Evolutionary conservation across 2,888 invertebrate genomes (phyloP).

Genomic region (Sphaerophoria rueppellii): DNA sequence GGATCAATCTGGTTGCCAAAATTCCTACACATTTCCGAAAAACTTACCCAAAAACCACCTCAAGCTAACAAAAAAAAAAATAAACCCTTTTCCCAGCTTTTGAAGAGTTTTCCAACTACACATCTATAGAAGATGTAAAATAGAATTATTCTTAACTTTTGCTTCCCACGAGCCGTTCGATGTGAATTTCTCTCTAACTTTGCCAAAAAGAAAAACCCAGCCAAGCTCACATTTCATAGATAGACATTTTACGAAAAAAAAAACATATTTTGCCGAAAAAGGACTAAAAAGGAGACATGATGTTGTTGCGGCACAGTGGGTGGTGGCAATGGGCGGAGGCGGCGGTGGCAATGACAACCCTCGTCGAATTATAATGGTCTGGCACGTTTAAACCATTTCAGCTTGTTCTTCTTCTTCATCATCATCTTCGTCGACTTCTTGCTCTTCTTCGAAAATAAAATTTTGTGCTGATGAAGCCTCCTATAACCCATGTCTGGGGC

Average conservation of each 20-base stretch:
- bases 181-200: conserved; percentile 29
- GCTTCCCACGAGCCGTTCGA: conserved; percentile 69
- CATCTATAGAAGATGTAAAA: conserved; percentile 12
- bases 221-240: conserved; percentile 31
- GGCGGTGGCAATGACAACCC: conserved; percentile 45
- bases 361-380: conserved; percentile 71
- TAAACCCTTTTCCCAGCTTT: conserved; percentile 25
- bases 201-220: conserved; percentile 32
- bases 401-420: conserved; percentile 38
- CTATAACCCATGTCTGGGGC: conserved; percentile 59
- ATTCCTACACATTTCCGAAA: conserved; percentile 14
- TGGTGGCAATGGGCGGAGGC: background rate
- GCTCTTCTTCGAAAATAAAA: background rate
- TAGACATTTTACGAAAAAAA: conserved; percentile 42
- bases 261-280: conserved; percentile 38
- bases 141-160: conserved; percentile 63
- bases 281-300: conserved; percentile 27
- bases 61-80: conserved; percentile 21
- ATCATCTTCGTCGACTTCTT: background rate
- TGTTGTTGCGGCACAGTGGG: background rate
- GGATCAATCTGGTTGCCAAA: conserved; percentile 47
- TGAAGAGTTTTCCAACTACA: conserved; percentile 39
- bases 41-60: background rate
- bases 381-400: conserved; percentile 72
- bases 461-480: conserved; percentile 61